These are phyloP conservation scores for Gadus macrocephalus DNA, from an alignment of 2,113 vertebrate genomes.

Conservation along the genomic window DNA sequence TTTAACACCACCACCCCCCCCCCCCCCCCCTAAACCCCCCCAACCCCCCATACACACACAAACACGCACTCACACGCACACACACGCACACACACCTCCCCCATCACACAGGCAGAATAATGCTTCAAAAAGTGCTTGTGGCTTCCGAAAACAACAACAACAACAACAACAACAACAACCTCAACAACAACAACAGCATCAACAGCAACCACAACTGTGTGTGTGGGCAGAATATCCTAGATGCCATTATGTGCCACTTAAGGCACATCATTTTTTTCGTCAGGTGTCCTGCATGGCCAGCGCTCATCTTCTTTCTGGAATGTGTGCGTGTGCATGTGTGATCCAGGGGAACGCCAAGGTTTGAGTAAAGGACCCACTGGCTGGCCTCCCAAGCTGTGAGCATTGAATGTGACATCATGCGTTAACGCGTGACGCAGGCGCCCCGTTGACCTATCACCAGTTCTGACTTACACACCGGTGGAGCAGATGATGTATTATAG, in stretches of 20 bases:
- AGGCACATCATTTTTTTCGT: neutral
- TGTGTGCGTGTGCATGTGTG: neutral
- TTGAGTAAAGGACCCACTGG: too few relatives aligned
- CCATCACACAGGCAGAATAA: too few relatives aligned
- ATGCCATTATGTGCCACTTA: neutral
- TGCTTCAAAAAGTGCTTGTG: too few relatives aligned
- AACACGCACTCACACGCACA: slow-evolving; percentile 5
- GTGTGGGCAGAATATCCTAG: neutral
- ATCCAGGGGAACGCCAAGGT: too few relatives aligned
- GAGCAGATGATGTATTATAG: too few relatives aligned
- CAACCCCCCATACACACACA: slow-evolving; percentile 34
- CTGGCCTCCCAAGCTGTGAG: too few relatives aligned
- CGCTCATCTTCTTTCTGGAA: neutral
- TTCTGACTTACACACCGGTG: too few relatives aligned
- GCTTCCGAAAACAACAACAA: neutral
- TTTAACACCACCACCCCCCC: slow-evolving; percentile 23
- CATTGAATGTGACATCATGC: too few relatives aligned
- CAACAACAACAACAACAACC: neutral
- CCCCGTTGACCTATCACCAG: too few relatives aligned
- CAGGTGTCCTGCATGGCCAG: neutral
- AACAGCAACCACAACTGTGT: neutral
- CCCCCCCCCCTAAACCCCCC: too few relatives aligned
- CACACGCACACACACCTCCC: slow-evolving; percentile 18
- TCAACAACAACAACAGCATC: too few relatives aligned
- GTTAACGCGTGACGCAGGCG: too few relatives aligned